Evolutionary conservation across 2,797 vertebrate genomes (phyloP), one percentile per base, ranked within the genome.

Genomic region (Aeoliscus strigatus): DNA sequence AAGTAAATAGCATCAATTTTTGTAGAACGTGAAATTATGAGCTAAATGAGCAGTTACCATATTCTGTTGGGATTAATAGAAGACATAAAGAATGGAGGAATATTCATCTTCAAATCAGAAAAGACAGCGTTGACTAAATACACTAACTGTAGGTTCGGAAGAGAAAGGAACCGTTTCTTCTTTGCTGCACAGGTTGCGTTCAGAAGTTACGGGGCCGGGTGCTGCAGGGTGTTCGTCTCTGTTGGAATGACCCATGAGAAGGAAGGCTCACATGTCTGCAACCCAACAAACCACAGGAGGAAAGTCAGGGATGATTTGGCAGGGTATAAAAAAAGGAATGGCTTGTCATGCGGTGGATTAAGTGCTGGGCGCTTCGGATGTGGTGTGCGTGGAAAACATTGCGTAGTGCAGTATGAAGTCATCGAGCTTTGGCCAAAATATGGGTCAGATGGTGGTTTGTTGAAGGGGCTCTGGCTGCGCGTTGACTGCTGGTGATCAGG

Each of bases 331-430:
- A 48, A 70, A 56, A 66, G 54, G 64, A 58, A 54, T 5, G 46
- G 50, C 48, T 46, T 52, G 60, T 66, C 42, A 56, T 66, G 64
- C 6, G 29, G 65, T 65, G 44, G 42, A 27, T 17, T 44, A 31
- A 49, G 39, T 7, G 2, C 4, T 12, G 15, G 60, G 58, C 40
- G 31, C 30, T 57, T 51, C 52, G 62, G 55, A 58, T 76, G 65
- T 57, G 67, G 66, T 37, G 48, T 41, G 60, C 47, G 52, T 75
- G 82, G 74, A 79, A 82, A 80, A 72, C 51, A 65, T 65, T 79
- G 70, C 73, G 49, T 69, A 65, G 59, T 78, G 75, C 70, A 71
- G 74, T 75, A 70, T 68, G 39, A 47, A 16, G 12, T 50, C 18
- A 40, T 39, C 31, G 38, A 39, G 48, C 21, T 45, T 15, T 42